Evolutionary conservation across 2,888 invertebrate genomes (phyloP).

Genomic region (Clanis bilineata): DNA sequence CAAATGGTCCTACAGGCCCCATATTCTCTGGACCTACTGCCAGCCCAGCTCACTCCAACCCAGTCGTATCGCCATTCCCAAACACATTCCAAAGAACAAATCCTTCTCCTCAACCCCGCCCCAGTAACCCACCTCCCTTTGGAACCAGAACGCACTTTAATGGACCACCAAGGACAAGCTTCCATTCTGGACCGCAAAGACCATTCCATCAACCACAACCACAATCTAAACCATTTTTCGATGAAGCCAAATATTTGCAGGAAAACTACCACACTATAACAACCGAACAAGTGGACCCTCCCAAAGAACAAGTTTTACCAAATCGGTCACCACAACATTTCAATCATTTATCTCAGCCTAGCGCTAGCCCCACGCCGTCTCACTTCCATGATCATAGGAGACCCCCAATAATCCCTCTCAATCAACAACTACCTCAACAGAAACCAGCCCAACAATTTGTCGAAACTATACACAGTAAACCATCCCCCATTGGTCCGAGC

Average conservation of each 20-base stretch:
- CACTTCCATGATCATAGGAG: constrained; percentile 64
- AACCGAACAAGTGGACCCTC: constrained; percentile 70
- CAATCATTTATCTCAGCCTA: constrained; percentile 53
- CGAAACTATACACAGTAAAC: constrained; percentile 62
- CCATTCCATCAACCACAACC: constrained; percentile 72
- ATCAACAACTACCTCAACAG: constrained; percentile 78
- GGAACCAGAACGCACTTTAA: constrained; percentile 61
- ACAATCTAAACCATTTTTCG: constrained; percentile 67
- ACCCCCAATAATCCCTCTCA: constrained; percentile 58
- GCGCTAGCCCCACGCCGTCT: constrained; percentile 55
- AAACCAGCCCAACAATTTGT: constrained; percentile 64
- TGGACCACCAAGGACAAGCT: constrained; percentile 65
- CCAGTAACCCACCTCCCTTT: constrained; percentile 54
- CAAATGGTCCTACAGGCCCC: constrained; percentile 53
- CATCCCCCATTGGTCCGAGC: constrained; percentile 59
- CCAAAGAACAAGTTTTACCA: constrained; percentile 67
- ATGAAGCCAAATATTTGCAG: constrained; percentile 77
- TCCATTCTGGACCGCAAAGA: constrained; percentile 79
- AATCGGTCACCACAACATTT: constrained; percentile 61
- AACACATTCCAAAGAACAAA: constrained; percentile 60
- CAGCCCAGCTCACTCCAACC: constrained; percentile 39
- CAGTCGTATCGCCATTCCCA: constrained; percentile 56
- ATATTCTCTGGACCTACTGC: constrained; percentile 51
- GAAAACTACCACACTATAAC: constrained; percentile 80
- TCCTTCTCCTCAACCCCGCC: constrained; percentile 59